Evolutionary conservation across 2,113 vertebrate species (phyloP).

Genomic region (Forbesichthys papilliferus): DNA sequence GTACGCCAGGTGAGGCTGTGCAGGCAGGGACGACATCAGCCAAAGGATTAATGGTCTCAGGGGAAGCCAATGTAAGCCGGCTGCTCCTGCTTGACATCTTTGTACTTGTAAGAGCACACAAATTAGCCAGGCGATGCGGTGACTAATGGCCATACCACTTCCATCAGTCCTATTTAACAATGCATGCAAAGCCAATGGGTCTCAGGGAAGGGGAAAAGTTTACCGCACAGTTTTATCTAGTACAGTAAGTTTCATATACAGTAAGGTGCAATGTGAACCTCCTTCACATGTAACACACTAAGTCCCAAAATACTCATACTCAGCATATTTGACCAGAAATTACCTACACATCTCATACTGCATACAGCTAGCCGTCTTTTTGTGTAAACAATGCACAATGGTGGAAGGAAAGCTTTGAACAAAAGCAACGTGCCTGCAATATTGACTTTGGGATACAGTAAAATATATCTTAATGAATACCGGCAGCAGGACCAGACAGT

Average conservation of each 20-base stretch:
- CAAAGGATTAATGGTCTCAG: constrained; percentile 78
- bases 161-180: constrained; percentile 81
- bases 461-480: constrained; percentile 35
- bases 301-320: too few species aligned
- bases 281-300: too few species aligned
- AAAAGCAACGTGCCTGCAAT: constrained; percentile 19
- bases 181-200: constrained; percentile 70
- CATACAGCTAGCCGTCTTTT: not conserved
- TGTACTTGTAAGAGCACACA: constrained; percentile 82
- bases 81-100: constrained; percentile 80
- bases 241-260: constrained; percentile 45
- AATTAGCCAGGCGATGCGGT: constrained; percentile 78
- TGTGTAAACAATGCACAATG: constrained; percentile 34
- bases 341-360: not conserved
- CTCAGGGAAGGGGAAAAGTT: constrained; percentile 37
- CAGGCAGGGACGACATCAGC: constrained; percentile 72
- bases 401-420: constrained; percentile 26
- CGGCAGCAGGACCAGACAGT: constrained; percentile 23
- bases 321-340: not conserved
- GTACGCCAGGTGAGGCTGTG: constrained; percentile 66
- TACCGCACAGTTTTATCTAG: constrained; percentile 30
- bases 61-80: constrained; percentile 79
- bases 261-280: too few species aligned
- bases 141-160: constrained; percentile 74
- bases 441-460: constrained; percentile 14